Percentiles rank a stretch among this genome's conserved stretches.
Evolutionary conservation across 2,888 invertebrate species (phyloP).

Genomic region (Chalcis sispes): DNA sequence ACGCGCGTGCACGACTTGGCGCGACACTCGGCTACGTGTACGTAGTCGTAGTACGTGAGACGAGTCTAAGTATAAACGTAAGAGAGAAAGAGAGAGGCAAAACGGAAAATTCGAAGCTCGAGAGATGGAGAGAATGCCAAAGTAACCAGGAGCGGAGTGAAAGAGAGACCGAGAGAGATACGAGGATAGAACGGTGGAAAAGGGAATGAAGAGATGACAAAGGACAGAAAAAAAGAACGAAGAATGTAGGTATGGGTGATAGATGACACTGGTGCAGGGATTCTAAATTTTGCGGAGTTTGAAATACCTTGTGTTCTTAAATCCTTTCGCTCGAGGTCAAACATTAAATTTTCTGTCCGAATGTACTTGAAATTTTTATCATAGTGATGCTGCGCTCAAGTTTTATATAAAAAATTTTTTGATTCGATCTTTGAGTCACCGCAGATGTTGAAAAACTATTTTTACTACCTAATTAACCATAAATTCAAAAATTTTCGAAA

Average conservation of each 20-base stretch:
- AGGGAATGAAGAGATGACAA: not conserved
- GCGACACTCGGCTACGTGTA: not conserved
- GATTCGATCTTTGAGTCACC: no score
- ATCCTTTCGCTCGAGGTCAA: not conserved
- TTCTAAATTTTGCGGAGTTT: not conserved
- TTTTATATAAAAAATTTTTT: no score
- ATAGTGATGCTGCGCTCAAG: not conserved
- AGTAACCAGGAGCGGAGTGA: not conserved
- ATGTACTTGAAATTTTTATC: no score
- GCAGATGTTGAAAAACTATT: no score
- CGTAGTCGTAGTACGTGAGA: not conserved
- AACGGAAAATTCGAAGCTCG: no score
- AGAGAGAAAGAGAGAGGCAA: slow-evolving; percentile 8
- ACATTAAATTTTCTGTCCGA: no score
- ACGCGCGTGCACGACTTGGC: not conserved
- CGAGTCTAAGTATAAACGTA: slow-evolving; percentile 53
- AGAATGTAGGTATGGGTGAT: not conserved
- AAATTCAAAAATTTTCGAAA: no score
- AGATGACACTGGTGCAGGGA: not conserved
- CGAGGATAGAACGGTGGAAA: not conserved
- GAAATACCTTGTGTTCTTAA: not conserved
- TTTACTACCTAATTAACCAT: no score
- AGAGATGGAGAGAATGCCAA: not conserved
- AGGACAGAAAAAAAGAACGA: not conserved
- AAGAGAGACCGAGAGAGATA: slow-evolving; percentile 1